A percentile compares a stretch with the other conserved stretches of the same genome.
These are phyloP conservation scores for Parotia lawesii DNA, from an alignment of 2,113 vertebrate genomes.

Conservation along the genomic window DNA sequence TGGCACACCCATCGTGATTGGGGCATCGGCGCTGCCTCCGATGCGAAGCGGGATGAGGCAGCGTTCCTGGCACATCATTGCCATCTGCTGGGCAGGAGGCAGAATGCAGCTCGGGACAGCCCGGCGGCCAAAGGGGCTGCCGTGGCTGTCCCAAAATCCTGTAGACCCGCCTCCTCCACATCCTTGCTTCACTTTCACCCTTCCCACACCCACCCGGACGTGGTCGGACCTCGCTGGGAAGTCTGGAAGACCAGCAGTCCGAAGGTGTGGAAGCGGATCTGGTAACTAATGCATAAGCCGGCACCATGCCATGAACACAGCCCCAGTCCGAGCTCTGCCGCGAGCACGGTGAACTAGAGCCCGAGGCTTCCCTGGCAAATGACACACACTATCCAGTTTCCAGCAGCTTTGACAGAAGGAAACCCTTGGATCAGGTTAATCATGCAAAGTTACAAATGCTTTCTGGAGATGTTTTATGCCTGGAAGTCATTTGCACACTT, in stretches of 20 bases:
- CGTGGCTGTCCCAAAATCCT: background rate
- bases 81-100: slow-evolving; percentile 3
- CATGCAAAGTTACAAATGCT: background rate
- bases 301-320: accelerated
- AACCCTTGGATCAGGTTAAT: background rate
- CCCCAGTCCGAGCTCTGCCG: background rate
- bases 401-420: background rate
- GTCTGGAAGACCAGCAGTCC: background rate
- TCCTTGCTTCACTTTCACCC: background rate
- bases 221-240: background rate
- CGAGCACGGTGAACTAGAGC: accelerated
- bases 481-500: background rate
- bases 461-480: background rate
- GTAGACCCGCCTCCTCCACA: background rate
- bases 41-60: background rate
- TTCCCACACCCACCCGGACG: background rate
- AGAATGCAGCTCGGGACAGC: background rate
- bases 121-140: background rate
- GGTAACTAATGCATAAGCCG: too few species aligned
- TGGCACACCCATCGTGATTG: accelerated
- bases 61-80: background rate
- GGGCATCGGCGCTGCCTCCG: background rate
- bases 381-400: background rate
- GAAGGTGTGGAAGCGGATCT: background rate
- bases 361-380: background rate